Conservation (phyloP, 2,113 vertebrate species). For the Dipodomys merriami region DNA sequence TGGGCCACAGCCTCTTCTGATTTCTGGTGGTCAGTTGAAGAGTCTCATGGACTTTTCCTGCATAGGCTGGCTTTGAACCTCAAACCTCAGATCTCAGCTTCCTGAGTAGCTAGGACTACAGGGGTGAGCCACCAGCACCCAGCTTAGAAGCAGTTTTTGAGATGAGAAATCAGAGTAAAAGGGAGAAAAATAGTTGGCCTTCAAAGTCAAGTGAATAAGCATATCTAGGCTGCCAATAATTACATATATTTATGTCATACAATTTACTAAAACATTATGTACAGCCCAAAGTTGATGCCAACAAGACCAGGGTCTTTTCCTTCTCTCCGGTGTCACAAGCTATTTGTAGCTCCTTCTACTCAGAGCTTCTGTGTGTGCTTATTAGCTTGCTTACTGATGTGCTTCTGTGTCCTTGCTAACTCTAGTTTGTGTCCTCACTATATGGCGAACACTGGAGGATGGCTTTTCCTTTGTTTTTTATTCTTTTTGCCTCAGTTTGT, state of each 20-base stretch:
- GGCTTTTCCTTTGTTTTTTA: background rate
- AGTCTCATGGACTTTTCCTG: no score
- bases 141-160: background rate
- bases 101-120: background rate
- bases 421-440: background rate
- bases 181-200: slow-evolving; percentile 1
- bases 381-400: no score
- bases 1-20: no score
- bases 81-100: background rate
- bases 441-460: background rate
- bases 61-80: no score
- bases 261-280: background rate
- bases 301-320: no score
- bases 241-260: background rate
- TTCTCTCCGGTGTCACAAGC: no score
- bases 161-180: background rate
- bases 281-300: background rate
- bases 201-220: background rate
- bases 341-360: no score
- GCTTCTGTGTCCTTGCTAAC: background rate
- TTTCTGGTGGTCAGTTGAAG: no score
- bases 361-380: no score
- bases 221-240: background rate
- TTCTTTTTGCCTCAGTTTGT: background rate
- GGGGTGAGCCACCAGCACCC: background rate